Percentiles rank a stretch among this genome's conserved stretches.
phyloP scores from a whole-genome alignment of 1,140 invertebrate genomes.

The Ectropis grisescens region DNA sequence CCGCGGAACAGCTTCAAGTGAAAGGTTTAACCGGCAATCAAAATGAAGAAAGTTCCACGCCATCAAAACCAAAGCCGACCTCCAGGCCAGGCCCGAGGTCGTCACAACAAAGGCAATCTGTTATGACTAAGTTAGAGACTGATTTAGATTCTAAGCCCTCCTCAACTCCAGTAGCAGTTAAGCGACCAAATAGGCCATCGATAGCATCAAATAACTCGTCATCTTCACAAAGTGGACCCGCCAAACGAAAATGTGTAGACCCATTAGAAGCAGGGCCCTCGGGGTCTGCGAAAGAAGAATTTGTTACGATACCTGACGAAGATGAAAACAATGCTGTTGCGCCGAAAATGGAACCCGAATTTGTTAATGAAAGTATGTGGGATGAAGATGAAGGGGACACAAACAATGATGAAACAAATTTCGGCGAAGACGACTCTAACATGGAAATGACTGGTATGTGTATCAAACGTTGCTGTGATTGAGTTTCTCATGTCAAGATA shows the following conservation, averaged over 20 bases:
- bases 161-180: slow-evolving; percentile 70
- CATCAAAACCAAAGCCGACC: slow-evolving; percentile 70
- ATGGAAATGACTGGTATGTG: slow-evolving; percentile 70
- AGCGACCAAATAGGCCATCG: slow-evolving; percentile 71
- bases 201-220: slow-evolving; percentile 69
- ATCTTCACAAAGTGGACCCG: slow-evolving; percentile 68
- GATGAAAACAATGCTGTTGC: slow-evolving; percentile 66
- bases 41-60: slow-evolving; percentile 69
- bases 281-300: slow-evolving; percentile 65
- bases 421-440: slow-evolving; percentile 69
- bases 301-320: slow-evolving; percentile 69
- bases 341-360: slow-evolving; percentile 71
- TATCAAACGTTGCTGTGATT: slow-evolving; percentile 2
- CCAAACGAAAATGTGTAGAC: slow-evolving; percentile 69
- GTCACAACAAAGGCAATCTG: slow-evolving; percentile 70
- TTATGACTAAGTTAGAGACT: slow-evolving; percentile 71
- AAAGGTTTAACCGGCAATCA: slow-evolving; percentile 81
- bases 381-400: slow-evolving; percentile 68
- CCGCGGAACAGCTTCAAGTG: slow-evolving; percentile 87
- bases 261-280: slow-evolving; percentile 68
- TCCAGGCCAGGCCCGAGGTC: slow-evolving; percentile 70
- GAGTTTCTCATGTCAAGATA: neutral
- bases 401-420: slow-evolving; percentile 69
- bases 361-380: slow-evolving; percentile 68
- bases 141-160: slow-evolving; percentile 71